Base-by-base conservation (phyloP, 2,888 invertebrate species). In the Automeris io region DNA sequence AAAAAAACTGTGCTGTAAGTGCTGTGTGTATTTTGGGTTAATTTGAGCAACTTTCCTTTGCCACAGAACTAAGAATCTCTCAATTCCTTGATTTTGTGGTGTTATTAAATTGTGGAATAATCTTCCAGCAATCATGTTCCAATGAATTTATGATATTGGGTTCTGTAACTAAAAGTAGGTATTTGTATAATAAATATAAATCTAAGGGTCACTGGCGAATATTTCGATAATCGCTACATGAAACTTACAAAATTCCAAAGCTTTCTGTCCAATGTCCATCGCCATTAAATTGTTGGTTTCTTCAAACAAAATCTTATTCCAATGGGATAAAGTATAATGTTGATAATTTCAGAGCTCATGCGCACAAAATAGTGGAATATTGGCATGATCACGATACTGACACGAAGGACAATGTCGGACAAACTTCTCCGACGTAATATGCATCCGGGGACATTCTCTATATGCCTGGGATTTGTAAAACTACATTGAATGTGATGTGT, bases 381-480 rank as follows among this genome's bases (percentile, higher is more conserved):
- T 79, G 72, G 79, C 76, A 69, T 78, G 77, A 80, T 80, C 79
- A 79, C 64, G 49, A 54, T 60, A 58, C 70, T 72, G 77, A 71
- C 77, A 79, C 78, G 78, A 59, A 67, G 61, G 60, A 55, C 60
- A 52, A 50, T 53, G 46, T 54, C 57, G 59, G 64, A 51, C 61
- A 57, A 73, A 75, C 64, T 77, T 76, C 51, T 65, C 65, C 74
- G 73, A 70, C 74, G 71, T n/a, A n/a, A n/a, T n/a, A n/a, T n/a
- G n/a, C n/a, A n/a, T n/a, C n/a, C n/a, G n/a, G n/a, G n/a, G n/a
- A n/a, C n/a, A n/a, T n/a, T n/a, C n/a, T n/a, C 59, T 53, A 52
- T 44, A 43, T 37, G 39, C 42, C 46, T 43, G 54, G 62, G 60
- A 64, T 61, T 61, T 58, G 46, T 58, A 55, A 51, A 57, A 55